A percentile compares a stretch with the other conserved stretches of the same genome.
Conservation (phyloP, 2,797 vertebrate genomes). For the Podarcis siculus region DNA sequence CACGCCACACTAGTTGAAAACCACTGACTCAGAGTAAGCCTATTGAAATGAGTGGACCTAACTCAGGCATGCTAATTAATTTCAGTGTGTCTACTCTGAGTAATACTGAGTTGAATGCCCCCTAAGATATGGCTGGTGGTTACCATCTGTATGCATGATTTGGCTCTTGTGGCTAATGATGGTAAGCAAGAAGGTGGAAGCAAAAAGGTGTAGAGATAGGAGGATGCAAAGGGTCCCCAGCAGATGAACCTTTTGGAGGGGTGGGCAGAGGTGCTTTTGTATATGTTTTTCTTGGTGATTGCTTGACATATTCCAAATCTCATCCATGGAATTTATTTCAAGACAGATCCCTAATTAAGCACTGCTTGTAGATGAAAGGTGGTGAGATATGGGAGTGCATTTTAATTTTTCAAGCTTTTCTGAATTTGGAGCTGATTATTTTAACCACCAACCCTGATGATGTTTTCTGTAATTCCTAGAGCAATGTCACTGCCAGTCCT, state of each 20-base stretch:
- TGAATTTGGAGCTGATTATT: not conserved
- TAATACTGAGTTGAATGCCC: too few relatives aligned
- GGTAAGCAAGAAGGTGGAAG: not conserved
- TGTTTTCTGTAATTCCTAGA: slow-evolving; percentile 17
- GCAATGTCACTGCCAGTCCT: not conserved
- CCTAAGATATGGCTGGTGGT: not conserved
- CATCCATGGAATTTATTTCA: not conserved
- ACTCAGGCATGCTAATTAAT: too few relatives aligned
- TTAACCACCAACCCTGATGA: not conserved
- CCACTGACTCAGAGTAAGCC: too few relatives aligned
- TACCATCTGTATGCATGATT: not conserved
- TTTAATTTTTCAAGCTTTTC: slow-evolving; percentile 21
- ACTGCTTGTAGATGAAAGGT: accelerated
- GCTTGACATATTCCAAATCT: not conserved
- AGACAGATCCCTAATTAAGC: not conserved
- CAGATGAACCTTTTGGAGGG: not conserved
- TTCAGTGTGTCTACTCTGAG: too few relatives aligned
- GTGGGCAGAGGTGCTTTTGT: not conserved
- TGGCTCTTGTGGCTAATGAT: not conserved
- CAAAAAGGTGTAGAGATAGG: not conserved
- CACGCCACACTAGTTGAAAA: too few relatives aligned
- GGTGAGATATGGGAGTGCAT: not conserved
- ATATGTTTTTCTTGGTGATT: not conserved
- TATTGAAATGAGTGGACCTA: too few relatives aligned
- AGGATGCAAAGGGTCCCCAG: not conserved